A percentile compares a stretch with the other conserved stretches of the same genome.
These are phyloP conservation scores for Papilio polytes DNA, from an alignment of 1,140 invertebrate species.

Conservation along the genomic window DNA sequence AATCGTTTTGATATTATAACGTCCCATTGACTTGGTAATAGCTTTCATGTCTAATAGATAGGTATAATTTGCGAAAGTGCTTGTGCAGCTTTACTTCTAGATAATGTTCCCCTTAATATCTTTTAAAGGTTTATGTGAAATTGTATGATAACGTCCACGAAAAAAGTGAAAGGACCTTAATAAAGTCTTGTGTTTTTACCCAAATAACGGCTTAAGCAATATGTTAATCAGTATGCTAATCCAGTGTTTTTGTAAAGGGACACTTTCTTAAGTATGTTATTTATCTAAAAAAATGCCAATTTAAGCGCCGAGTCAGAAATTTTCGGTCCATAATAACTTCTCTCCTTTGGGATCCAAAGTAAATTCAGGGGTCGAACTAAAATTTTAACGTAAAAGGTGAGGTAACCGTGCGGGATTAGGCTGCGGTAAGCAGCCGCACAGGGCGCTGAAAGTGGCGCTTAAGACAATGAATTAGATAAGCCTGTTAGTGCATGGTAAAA, in stretches of 20 bases:
- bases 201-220: neutral
- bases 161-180: neutral
- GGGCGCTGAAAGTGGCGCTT: no score
- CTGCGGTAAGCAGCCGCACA: no score
- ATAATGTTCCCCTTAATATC: neutral
- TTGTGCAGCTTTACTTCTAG: neutral
- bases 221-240: neutral
- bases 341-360: neutral
- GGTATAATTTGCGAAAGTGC: slow-evolving; percentile 12
- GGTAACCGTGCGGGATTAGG: no score
- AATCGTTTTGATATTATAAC: slow-evolving; percentile 12
- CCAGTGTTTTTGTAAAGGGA: no score
- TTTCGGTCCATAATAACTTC: neutral
- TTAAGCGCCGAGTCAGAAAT: no score
- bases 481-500: no score
- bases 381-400: no score
- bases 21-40: slow-evolving; percentile 11
- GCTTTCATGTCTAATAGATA: slow-evolving; percentile 9
- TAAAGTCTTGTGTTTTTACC: neutral
- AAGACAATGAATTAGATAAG: no score
- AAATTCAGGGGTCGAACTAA: neutral
- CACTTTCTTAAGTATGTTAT: neutral
- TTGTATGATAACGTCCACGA: neutral
- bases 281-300: neutral
- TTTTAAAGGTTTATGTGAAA: neutral